These are phyloP conservation scores for Sisyra terminalis DNA, from an alignment of 2,888 invertebrate species.

Conservation along the genomic window DNA sequence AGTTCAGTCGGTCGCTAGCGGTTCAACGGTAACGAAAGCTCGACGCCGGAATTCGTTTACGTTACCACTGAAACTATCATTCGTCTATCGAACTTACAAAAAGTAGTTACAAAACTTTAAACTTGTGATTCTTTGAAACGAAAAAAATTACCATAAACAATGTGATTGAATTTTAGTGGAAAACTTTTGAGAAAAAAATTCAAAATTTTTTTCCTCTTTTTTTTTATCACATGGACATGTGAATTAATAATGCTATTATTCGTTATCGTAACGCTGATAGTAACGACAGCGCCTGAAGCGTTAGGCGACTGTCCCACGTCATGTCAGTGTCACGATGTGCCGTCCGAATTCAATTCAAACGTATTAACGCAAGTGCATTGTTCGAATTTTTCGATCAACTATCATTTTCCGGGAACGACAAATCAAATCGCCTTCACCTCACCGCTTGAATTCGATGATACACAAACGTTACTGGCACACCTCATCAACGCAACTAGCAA, in stretches of 20 bases:
- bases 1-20: too few species aligned
- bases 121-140: too few species aligned
- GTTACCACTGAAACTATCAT: too few species aligned
- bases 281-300: conserved; percentile 18
- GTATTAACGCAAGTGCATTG: conserved; percentile 11
- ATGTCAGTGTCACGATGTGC: conserved; percentile 20
- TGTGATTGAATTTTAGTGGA: too few species aligned
- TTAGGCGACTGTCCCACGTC: conserved; percentile 19
- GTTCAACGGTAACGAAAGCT: too few species aligned
- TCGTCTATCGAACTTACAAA: too few species aligned
- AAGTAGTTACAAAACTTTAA: too few species aligned
- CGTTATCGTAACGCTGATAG: conserved; percentile 21
- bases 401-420: conserved; percentile 11
- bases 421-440: conserved; percentile 11
- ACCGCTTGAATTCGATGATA: conserved; percentile 15
- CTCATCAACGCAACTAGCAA: conserved; percentile 13
- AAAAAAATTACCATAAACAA: too few species aligned
- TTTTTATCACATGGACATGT: conserved; percentile 3
- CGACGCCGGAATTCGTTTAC: too few species aligned
- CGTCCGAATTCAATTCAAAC: conserved; percentile 12
- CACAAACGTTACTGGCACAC: conserved; percentile 14
- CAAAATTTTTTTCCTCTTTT: too few species aligned
- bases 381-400: conserved; percentile 11
- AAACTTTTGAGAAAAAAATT: too few species aligned
- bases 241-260: conserved; percentile 2